Evolutionary conservation across 2,888 invertebrate species (phyloP), one percentile per base, ranked within the genome.

Genomic region (Chelonus formosanus): DNA sequence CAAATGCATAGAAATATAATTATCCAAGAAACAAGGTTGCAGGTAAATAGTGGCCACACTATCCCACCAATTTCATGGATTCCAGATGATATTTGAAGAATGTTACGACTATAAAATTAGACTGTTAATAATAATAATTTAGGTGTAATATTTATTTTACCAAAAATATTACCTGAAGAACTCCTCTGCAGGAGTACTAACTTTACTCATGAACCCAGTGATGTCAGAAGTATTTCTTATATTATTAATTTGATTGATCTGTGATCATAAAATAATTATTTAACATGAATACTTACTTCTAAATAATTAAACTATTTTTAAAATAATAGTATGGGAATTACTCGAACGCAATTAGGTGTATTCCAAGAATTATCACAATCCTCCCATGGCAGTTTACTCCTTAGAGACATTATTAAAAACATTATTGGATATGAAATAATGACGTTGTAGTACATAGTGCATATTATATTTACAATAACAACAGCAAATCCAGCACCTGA

Each of bases 401-500:
- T 86, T 72, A 93, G 88, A 10, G 92, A 91, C 81, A 91, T 90
- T 73, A 88, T 89, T 44, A 96, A 86, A 85, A 94, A 96, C 72
- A 92, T 88, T 53, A 96, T 80, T 0, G 95, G 94, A 87, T 95
- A 96, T 0, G 95, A 88, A 80, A 95, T 89, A 53, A 96, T 90
- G 0, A 94, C 90, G 65, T 94, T 92, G 85, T 95, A 96, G 84
- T 95, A 96, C 71, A 89, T 89, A 63, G 92, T 91, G 64, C 92
- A 90, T 84, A 95, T 91, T 63, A 92, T 85, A 73, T 96, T 95
- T 71, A 95, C 89, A 61, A 95, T 84, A 3, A 94, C 87, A 40
- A 92, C 91, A 0, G 95, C 93, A 77, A 92, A 93, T 3, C 96
- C 96, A 8, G 94, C 92, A 58, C 96, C 95, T 95, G 81, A 3